Evolutionary conservation across 2,797 vertebrate species (phyloP), one percentile per base, ranked within the genome.

Genomic region (Anas capensis): DNA sequence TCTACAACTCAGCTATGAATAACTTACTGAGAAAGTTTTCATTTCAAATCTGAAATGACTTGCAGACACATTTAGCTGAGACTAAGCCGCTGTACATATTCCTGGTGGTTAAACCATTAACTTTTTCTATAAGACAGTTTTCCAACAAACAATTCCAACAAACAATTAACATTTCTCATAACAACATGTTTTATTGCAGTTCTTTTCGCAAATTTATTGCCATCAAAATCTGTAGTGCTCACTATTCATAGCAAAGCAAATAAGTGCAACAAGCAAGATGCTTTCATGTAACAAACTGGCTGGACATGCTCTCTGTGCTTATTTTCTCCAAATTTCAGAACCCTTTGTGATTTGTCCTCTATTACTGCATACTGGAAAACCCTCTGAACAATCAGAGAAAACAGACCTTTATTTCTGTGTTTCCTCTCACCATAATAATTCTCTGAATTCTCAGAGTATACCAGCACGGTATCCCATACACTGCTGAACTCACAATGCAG

Each of bases 31-130:
- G 21, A 34, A 87, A 83, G 31, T 61, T 38, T 80, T 53, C 4
- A 34, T 86, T 93, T 90, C 14, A 78, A 90, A 56, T 61, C 68
- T 38, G 68, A 81, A 81, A 83, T 21, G 8, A 94, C 34, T 48
- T 71, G 34, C 23, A 64, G 60, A n/a, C 6, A 33, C 31, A 51
- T 53, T 29, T 58, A 79, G 88, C 12, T 21, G 82, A 89, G 42
- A 48, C 5, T 61, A n/a, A 88, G 16, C 5, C 57, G 58, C 42
- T 69, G 17, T 14, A 36, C 5, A 11, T 31, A 77, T 10, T 26
- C 6, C 27, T 65, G 4, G 2, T 40, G 51, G 88, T 6, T 8
- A 93, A 79, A 66, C 1, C 6, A 51, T 54, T 61, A 75, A 40
- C 19, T 64, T 78, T 53, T 38, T 49, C 18, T 8, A 31, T n/a